Base-by-base conservation (phyloP, 2,797 vertebrate genomes). In the Brachyalestes nurse region DNA sequence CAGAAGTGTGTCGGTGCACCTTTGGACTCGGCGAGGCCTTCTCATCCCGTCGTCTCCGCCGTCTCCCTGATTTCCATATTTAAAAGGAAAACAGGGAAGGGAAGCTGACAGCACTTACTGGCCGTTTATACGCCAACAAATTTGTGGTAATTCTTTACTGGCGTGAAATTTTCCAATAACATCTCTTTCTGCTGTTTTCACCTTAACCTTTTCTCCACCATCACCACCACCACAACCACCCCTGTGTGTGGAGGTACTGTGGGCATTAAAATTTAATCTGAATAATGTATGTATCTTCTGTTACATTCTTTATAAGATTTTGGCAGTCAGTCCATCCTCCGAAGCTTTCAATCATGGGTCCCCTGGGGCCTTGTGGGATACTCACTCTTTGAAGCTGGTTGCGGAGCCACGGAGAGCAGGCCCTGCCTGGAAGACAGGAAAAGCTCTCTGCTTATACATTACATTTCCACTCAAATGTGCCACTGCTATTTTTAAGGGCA, bases 271-370 rank as follows among this genome's bases (percentile, higher is more conserved):
- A 91, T 90, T 82, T 86, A 87, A 93, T 93, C 89, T 88, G 90
- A 93, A 93, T 94, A 93, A 93, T 92, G 90, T 89, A 92, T 93
- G 89, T 90, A 88, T 93, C 90, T 87, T 88, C 88, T 92, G 84
- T 89, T 93, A 90, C 89, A 92, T 95, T 94, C 92, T 94, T 94
- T 90, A 92, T 91, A 93, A 91, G 90, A 91, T 84, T 91, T 90
- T 90, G 92, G 90, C 90, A 89, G 90, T 86, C 80, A 71, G 89
- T 89, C 92, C 88, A 90, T 91, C 91, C 89, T 90, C 89, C 90
- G 88, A 88, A 93, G 90, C 91, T 90, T 92, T 93, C 93, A 93
- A 90, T 94, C 91, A 90, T 84, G 34, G 83, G 81, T 86, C 90
- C 91, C 89, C 86, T 84, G 58, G 90, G 91, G 92, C 89, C 87